A percentile compares a stretch with the other conserved stretches of the same genome.
These are phyloP conservation scores for Limulus polyphemus DNA, from an alignment of 2,888 invertebrate species.

Conservation along the genomic window DNA sequence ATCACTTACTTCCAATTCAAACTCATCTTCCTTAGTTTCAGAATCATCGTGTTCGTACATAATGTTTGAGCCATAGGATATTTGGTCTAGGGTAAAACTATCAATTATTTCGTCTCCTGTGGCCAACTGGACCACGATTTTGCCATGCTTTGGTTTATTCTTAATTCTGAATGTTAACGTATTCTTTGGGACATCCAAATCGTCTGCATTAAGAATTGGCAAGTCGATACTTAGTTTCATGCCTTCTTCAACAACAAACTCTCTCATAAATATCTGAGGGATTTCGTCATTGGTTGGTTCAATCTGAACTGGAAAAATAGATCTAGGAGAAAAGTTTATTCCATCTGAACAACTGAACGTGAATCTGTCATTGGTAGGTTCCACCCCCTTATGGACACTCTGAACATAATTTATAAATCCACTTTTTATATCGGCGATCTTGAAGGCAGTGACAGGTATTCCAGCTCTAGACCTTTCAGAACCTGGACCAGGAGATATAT, in stretches of 20 bases:
- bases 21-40: slow-evolving; percentile 34
- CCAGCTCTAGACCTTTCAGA: slow-evolving; percentile 33
- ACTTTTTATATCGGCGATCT: slow-evolving; percentile 30
- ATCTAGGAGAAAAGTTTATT: slow-evolving; percentile 31
- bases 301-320: slow-evolving; percentile 31
- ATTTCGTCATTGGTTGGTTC: slow-evolving; percentile 36
- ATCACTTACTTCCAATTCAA: slow-evolving; percentile 34
- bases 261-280: slow-evolving; percentile 33
- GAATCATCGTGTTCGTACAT: slow-evolving; percentile 37
- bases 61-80: slow-evolving; percentile 32
- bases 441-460: slow-evolving; percentile 34
- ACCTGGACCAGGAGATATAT: slow-evolving; percentile 34
- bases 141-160: slow-evolving; percentile 30
- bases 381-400: slow-evolving; percentile 35
- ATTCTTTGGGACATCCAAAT: slow-evolving; percentile 35
- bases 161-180: slow-evolving; percentile 32
- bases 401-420: slow-evolving; percentile 36
- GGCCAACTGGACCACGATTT: slow-evolving; percentile 32
- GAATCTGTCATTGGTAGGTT: slow-evolving; percentile 34
- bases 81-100: slow-evolving; percentile 34
- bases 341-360: slow-evolving; percentile 36
- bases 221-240: slow-evolving; percentile 35
- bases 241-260: slow-evolving; percentile 37
- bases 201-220: slow-evolving; percentile 35
- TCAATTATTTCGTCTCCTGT: slow-evolving; percentile 31